phyloP scores from a whole-genome alignment of 2,888 invertebrate species.

The Lasioglossum marginatum region DNA sequence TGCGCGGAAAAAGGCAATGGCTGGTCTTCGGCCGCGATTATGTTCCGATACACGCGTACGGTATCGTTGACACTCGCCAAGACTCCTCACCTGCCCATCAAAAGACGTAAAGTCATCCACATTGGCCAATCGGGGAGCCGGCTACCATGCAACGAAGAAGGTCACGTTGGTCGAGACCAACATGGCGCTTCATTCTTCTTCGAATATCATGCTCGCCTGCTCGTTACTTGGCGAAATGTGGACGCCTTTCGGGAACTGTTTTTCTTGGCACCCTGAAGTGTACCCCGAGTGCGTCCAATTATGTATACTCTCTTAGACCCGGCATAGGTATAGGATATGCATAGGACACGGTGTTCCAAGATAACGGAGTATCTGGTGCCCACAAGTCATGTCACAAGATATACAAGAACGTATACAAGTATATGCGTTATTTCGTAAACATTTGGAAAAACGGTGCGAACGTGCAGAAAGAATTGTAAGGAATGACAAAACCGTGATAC shows the following conservation, averaged over 20 bases:
- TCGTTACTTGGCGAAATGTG: slow-evolving; percentile 82
- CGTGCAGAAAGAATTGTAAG: too few species aligned
- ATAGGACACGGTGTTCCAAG: too few species aligned
- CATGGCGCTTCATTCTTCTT: slow-evolving; percentile 5
- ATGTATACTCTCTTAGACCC: too few species aligned
- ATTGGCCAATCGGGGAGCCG: slow-evolving; percentile 81
- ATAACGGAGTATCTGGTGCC: too few species aligned
- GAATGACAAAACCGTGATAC: too few species aligned
- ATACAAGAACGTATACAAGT: too few species aligned
- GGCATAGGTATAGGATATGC: too few species aligned
- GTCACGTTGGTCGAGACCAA: neutral
- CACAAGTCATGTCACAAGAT: too few species aligned
- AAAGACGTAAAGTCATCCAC: slow-evolving; percentile 84
- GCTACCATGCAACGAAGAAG: slow-evolving; percentile 71
- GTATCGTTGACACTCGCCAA: slow-evolving; percentile 84
- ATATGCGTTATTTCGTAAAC: too few species aligned
- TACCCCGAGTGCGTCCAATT: slow-evolving; percentile 51
- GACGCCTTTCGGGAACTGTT: slow-evolving; percentile 83
- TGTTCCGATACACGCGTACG: slow-evolving; percentile 61
- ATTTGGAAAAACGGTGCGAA: too few species aligned
- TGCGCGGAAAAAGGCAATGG: slow-evolving; percentile 59
- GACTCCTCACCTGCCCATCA: slow-evolving; percentile 85
- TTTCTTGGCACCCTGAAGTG: slow-evolving; percentile 77
- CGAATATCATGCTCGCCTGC: slow-evolving; percentile 67
- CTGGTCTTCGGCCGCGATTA: slow-evolving; percentile 66